Conservation (phyloP, 1,140 invertebrate species). For the Colletes latitarsis region DNA sequence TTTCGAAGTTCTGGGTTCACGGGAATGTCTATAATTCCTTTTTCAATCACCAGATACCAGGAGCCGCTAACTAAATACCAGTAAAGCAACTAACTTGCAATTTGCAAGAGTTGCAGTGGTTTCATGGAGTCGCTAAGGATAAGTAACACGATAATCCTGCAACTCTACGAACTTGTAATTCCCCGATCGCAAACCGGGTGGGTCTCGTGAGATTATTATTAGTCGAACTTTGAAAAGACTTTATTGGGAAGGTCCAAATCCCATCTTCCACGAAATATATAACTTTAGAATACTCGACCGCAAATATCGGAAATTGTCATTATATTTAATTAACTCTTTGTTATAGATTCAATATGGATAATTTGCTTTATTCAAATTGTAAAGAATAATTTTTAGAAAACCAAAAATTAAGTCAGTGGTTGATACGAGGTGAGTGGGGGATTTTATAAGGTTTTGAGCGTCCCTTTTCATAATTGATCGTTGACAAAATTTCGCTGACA, state of each 20-base stretch:
- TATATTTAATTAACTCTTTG: background rate
- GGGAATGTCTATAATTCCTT: background rate
- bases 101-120: slow-evolving; percentile 13
- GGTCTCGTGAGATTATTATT: slow-evolving; percentile 19
- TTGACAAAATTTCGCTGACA: too few species aligned
- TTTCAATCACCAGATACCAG: background rate
- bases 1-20: background rate
- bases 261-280: background rate
- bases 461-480: too few species aligned
- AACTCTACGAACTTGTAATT: slow-evolving; percentile 32
- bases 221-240: slow-evolving; percentile 13
- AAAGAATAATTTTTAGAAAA: too few species aligned
- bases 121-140: slow-evolving; percentile 25
- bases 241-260: background rate
- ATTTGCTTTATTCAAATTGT: too few species aligned
- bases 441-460: too few species aligned
- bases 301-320: background rate
- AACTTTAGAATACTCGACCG: background rate
- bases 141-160: slow-evolving; percentile 38
- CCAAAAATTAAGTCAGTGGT: too few species aligned
- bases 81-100: slow-evolving; percentile 17
- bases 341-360: too few species aligned
- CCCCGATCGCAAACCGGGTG: slow-evolving; percentile 2
- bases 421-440: too few species aligned
- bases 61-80: background rate